Percentiles rank a stretch among this genome's conserved stretches.
Conservation (phyloP, 2,113 vertebrate species). For the Orthonyx spaldingii region DNA sequence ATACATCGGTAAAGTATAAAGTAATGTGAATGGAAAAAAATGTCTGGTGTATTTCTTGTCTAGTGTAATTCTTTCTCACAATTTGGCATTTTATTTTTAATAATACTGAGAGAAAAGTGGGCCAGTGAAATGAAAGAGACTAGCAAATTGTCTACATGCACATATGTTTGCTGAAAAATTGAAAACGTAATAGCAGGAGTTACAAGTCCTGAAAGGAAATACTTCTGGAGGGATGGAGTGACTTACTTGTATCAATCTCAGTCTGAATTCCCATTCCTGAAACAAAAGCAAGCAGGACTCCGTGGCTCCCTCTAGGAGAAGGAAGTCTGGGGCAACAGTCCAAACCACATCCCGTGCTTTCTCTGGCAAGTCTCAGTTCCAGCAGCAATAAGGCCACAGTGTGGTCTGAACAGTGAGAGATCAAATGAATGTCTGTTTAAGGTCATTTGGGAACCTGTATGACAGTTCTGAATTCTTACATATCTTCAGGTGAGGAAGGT, state of each 20-base stretch:
- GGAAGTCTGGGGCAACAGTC: not conserved
- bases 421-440: not conserved
- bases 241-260: not conserved
- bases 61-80: not conserved
- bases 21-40: not conserved
- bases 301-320: not conserved
- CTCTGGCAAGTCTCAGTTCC: not conserved
- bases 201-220: not conserved
- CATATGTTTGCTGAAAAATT: not conserved
- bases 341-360: not conserved
- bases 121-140: not conserved
- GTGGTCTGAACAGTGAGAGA: not conserved
- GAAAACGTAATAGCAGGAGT: not conserved
- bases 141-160: not conserved
- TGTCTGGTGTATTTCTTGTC: not conserved
- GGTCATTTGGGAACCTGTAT: not conserved
- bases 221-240: not conserved
- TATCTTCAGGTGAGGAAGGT: not conserved
- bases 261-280: not conserved
- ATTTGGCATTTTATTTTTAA: not conserved
- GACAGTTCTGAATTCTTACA: not conserved
- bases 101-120: not conserved
- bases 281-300: not conserved
- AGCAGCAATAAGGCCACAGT: not conserved
- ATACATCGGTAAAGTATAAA: not conserved